These are phyloP conservation scores for Aphelocoma californica DNA, from an alignment of 2,797 vertebrate species.

Conservation along the genomic window DNA sequence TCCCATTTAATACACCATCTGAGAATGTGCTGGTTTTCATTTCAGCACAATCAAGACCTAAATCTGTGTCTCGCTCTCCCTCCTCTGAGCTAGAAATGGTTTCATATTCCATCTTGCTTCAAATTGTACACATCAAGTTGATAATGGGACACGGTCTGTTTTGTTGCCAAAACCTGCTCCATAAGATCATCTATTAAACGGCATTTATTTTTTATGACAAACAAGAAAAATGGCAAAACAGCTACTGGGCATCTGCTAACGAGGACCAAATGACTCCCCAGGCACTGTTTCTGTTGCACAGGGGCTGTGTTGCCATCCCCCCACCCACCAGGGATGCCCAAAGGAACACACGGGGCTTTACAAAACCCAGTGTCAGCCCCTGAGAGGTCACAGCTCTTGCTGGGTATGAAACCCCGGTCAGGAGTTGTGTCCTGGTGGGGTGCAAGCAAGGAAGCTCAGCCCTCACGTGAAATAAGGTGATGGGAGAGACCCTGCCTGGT, in stretches of 20 bases:
- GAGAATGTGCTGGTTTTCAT: slow-evolving; percentile 68
- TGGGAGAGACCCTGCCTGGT: background rate
- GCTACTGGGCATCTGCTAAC: slow-evolving; percentile 71
- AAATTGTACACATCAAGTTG: slow-evolving; percentile 72
- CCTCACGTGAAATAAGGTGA: background rate
- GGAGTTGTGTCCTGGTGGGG: background rate
- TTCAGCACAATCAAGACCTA: slow-evolving; percentile 70
- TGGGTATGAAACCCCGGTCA: background rate
- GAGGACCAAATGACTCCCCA: slow-evolving; percentile 69
- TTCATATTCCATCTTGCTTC: slow-evolving; percentile 74
- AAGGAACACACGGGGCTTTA: background rate
- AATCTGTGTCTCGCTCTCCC: slow-evolving; percentile 67
- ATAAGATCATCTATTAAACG: slow-evolving; percentile 74
- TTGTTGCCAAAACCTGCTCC: slow-evolving; percentile 74
- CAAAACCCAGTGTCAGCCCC: background rate
- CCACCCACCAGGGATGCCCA: background rate
- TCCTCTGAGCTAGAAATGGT: slow-evolving; percentile 65
- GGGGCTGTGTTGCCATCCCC: slow-evolving; percentile 49
- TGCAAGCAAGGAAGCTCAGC: background rate
- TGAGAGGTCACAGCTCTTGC: background rate
- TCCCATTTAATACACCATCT: slow-evolving; percentile 57
- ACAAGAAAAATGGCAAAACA: slow-evolving; percentile 76
- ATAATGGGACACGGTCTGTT: slow-evolving; percentile 66
- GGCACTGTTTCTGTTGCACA: slow-evolving; percentile 38
- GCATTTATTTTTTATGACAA: slow-evolving; percentile 80